Evolutionary conservation across 1,140 invertebrate genomes (phyloP), one percentile per base, ranked within the genome.

Genomic region (Drosophila mojavensis): DNA sequence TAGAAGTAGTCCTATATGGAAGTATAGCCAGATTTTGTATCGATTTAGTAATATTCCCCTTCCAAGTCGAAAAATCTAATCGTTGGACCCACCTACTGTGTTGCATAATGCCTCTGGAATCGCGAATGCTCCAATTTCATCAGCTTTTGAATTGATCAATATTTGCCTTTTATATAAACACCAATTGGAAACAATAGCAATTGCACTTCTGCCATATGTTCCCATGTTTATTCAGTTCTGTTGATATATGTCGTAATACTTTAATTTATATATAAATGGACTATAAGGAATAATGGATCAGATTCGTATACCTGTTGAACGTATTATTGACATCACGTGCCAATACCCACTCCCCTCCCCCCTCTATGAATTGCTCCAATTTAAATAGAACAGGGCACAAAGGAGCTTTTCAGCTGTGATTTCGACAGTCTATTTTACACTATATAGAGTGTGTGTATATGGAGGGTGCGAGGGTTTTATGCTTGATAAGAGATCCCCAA

Each of bases 401-500:
- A 30, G 28, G 28, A 33, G 33, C 10, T 0, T 39, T 1, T 11
- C 1, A 3, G 10, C 10, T 39, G 36, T 39, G 36, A 39, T 39
- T 39, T 39, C 10, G 36, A 7, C 33, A 9, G 9, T 9, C 33
- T 36, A 36, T 36, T 3, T 30, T 10, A 33, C 33, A 33, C 33
- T 33, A 10, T 39, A 13, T 39, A 39, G 17, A 10, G 9, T 59
- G 11, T 50, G 13, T 58, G 43, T 58, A 20, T 48, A 48, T 36
- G 24, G 51, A 17, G 53, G 53, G 62, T 36, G 51, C 59, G 36
- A 11, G 10, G 36, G 36, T 9, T 33, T 10, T 54, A 36, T 53
- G 45, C 39, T 69, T 74, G 71, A 69, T 74, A 74, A 74, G 71
- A 43, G 47, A 26, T 15, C 30, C 56, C 30, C 56, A 43, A 6